These are phyloP conservation scores for Charaxes varanes DNA, from an alignment of 1,140 invertebrate genomes.

Conservation along the genomic window DNA sequence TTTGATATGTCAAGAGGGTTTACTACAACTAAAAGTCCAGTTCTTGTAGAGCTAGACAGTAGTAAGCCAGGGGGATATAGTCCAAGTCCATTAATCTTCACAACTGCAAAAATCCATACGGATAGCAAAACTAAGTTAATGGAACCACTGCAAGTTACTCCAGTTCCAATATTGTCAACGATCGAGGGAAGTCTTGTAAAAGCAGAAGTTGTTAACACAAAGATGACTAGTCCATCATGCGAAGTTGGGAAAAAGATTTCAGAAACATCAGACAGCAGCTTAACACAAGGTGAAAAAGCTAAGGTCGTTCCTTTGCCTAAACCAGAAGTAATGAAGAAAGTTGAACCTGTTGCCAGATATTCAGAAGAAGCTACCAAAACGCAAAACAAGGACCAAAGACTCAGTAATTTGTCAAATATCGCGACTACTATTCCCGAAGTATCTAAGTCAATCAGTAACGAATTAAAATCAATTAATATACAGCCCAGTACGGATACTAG, in stretches of 20 bases:
- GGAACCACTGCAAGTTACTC: conserved; percentile 49
- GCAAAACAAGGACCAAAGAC: neutral
- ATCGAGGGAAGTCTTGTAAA: conserved; percentile 32
- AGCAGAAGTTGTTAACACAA: conserved; percentile 1
- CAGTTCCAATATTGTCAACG: conserved; percentile 59
- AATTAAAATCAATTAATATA: too few relatives aligned
- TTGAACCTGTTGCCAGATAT: too few relatives aligned
- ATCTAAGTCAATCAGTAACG: too few relatives aligned
- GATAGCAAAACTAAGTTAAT: conserved; percentile 50
- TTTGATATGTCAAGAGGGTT: conserved; percentile 23
- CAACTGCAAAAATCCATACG: conserved; percentile 63
- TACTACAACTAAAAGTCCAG: conserved; percentile 34
- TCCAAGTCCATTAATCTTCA: conserved; percentile 56
- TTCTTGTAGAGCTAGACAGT: conserved; percentile 49
- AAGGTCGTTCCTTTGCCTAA: too few relatives aligned
- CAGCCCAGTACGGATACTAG: too few relatives aligned
- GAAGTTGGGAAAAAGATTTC: neutral
- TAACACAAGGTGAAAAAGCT: too few relatives aligned
- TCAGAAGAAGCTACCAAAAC: neutral
- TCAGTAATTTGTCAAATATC: neutral
- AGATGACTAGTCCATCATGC: too few relatives aligned
- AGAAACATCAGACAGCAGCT: too few relatives aligned
- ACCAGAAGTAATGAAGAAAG: too few relatives aligned
- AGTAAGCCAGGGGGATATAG: conserved; percentile 30
- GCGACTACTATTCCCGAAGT: too few relatives aligned